Base-by-base conservation (phyloP, 2,113 vertebrate species). In the Pangasianodon gigas region DNA sequence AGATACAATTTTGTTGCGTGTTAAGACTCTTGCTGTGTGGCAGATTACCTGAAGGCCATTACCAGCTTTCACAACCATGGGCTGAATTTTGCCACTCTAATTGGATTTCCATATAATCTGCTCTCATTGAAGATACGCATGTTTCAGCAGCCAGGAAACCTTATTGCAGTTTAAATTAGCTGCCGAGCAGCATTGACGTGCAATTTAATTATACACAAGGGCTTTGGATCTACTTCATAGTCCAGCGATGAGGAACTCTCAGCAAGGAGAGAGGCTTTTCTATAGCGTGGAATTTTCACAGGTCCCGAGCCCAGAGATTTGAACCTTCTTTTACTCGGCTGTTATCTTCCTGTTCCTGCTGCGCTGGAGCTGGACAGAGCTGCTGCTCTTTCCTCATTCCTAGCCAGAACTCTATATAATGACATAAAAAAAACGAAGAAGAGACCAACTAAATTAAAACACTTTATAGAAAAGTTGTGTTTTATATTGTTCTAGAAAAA, bases 51-150 rank as follows among this genome's bases (percentile, higher is more conserved):
- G 41, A 71, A 79, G 90, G 51, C 48, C 82, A 60, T 81, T 85
- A 48, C 32, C 51, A 51, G 58, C 18, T 21, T 46, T 10, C 19
- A 16, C 48, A 58, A 85, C 52, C 58, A 89, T 65, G 52, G 84
- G 81, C 85, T 71, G 83, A 88, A 91, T 92, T 88, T 88, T 86
- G 89, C 88, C n/a, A 60, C 67, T 92, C 91, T 93, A 93, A 94
- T 92, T 92, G 92, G 90, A 90, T 93, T 92, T 90, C 56, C 88
- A 93, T 91, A 92, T 94, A 90, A 93, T 91, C 90, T 89, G 87
- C 88, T 83, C 74, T 90, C 91, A 87, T 87, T 88, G 91, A 87
- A 89, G 83, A 91, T 88, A 56, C 88, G 58, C 84, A 58, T 88
- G 90, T 91, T 87, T 67, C 77, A 48, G 85, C 86, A 69, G 85